Percentiles rank a stretch among this genome's conserved stretches.
Evolutionary conservation across 1,140 invertebrate genomes (phyloP).

Genomic region (Drosophila sp.): DNA sequence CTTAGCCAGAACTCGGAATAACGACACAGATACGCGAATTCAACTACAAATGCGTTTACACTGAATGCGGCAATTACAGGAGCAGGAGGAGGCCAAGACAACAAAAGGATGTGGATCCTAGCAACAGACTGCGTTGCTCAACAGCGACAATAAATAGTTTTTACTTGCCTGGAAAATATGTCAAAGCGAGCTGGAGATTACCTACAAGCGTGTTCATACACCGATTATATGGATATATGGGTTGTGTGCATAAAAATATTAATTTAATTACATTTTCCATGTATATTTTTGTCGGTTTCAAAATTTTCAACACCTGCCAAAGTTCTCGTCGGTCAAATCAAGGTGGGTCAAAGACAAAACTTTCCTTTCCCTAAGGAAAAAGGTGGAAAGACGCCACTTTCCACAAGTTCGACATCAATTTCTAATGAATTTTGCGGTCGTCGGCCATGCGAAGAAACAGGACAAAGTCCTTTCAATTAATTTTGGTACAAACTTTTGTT

Average conservation of each 20-base stretch:
- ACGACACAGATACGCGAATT: constrained; percentile 12
- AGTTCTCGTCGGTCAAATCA: constrained; percentile 45
- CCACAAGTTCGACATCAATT: constrained; percentile 22
- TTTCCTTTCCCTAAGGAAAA: constrained; percentile 4
- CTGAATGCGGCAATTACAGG: constrained; percentile 63
- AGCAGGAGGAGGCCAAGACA: background rate
- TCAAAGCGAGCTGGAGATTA: constrained; percentile 4
- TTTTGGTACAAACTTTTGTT: constrained; percentile 72
- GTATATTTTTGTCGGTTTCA: constrained; percentile 32
- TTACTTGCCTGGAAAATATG: background rate
- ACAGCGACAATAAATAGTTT: constrained; percentile 70
- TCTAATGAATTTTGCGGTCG: constrained; percentile 46
- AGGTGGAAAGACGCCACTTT: constrained; percentile 38
- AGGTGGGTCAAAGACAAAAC: constrained; percentile 18
- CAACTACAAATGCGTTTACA: constrained; percentile 47
- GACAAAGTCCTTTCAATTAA: constrained; percentile 68
- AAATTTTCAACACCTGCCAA: constrained; percentile 16
- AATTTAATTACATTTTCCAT: constrained; percentile 50
- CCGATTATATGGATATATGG: background rate
- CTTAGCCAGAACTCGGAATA: constrained; percentile 23
- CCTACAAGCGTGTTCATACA: background rate
- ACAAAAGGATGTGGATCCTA: constrained; percentile 27
- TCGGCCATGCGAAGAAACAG: constrained; percentile 5
- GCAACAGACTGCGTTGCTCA: constrained; percentile 35
- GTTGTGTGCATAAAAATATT: constrained; percentile 12